Conservation (phyloP, 2,888 invertebrate genomes). For the Chironomus riparius region DNA sequence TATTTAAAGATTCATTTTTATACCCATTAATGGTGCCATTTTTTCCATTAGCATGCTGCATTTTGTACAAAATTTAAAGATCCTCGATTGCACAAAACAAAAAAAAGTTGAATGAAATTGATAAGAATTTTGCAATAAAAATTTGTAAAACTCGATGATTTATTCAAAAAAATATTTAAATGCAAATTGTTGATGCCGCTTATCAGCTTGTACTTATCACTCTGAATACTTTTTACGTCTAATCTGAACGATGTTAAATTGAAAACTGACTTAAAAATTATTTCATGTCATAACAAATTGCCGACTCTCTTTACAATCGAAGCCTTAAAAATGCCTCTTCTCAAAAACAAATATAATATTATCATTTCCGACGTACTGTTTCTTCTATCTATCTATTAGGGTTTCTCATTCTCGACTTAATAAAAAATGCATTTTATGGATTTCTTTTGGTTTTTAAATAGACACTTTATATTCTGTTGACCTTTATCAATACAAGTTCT, state of each 20-base stretch:
- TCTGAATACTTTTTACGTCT: background rate
- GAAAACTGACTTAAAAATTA: background rate
- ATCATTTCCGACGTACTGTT: background rate
- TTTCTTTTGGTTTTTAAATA: too few relatives aligned
- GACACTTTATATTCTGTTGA: constrained; percentile 34
- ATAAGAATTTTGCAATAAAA: too few relatives aligned
- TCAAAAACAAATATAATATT: background rate
- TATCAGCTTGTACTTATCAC: background rate
- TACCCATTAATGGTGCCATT: too few relatives aligned
- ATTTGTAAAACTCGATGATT: too few relatives aligned
- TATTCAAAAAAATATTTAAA: constrained; percentile 31
- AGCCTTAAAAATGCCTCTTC: background rate
- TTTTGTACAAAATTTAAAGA: too few relatives aligned
- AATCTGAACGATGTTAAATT: background rate
- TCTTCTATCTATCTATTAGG: too few relatives aligned
- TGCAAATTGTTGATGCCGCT: constrained; percentile 8
- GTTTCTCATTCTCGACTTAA: too few relatives aligned
- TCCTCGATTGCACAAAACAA: too few relatives aligned
- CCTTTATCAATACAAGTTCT: constrained; percentile 66
- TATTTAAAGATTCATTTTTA: constrained; percentile 37
- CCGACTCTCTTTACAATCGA: background rate
- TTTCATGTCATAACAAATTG: background rate
- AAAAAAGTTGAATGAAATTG: too few relatives aligned
- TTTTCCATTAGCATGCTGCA: too few relatives aligned
- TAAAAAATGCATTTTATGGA: background rate